Conservation (phyloP, 2,797 vertebrate genomes). For the Urosaurus nigricauda region DNA sequence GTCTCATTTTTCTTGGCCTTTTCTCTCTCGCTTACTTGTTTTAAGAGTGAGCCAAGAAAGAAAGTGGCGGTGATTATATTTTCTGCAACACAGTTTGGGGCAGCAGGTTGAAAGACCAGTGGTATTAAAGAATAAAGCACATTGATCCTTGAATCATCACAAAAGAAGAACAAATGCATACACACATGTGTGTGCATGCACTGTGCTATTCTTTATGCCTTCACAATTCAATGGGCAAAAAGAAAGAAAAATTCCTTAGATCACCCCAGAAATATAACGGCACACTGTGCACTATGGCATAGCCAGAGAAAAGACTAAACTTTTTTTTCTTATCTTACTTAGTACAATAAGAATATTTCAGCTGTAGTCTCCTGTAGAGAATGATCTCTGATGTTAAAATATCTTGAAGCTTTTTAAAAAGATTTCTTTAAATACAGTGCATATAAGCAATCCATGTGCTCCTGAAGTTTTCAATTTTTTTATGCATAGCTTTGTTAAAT, state of each 20-base stretch:
- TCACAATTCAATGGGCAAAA: fast-evolving
- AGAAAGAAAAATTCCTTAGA: neutral
- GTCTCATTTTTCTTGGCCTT: too few species aligned
- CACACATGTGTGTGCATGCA: neutral
- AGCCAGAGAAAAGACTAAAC: conserved; percentile 6
- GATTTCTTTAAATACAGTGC: neutral
- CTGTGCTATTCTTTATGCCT: neutral
- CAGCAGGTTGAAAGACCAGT: neutral
- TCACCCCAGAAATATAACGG: conserved; percentile 9
- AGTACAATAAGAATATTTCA: neutral
- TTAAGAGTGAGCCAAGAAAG: neutral
- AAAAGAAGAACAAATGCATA: neutral
- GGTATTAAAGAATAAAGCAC: neutral
- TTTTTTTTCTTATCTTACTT: conserved; percentile 12
- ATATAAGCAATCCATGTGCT: neutral
- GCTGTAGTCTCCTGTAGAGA: fast-evolving
- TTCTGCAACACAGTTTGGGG: neutral
- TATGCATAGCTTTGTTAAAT: conserved; percentile 27
- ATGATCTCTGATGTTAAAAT: fast-evolving
- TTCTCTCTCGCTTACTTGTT: neutral
- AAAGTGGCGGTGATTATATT: neutral
- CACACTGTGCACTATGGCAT: neutral
- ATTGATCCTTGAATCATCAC: neutral
- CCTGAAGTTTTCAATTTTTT: conserved; percentile 20
- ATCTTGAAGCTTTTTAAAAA: neutral